Evolutionary conservation across 2,797 vertebrate genomes (phyloP).

Genomic region (Cirrhinus molitorella): DNA sequence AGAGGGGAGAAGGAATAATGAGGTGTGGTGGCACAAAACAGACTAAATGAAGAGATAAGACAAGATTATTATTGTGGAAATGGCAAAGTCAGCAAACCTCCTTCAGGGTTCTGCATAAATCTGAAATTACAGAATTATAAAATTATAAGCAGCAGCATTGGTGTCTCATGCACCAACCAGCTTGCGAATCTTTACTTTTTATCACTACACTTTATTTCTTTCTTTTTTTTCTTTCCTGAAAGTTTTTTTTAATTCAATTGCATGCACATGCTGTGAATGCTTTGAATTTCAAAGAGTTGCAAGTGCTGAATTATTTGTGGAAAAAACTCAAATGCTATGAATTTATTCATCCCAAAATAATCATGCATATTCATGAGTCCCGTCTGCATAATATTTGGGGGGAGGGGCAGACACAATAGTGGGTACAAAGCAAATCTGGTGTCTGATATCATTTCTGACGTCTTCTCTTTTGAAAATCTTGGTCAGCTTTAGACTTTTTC

Average conservation of each 20-base stretch:
- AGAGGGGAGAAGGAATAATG: slow-evolving; percentile 60
- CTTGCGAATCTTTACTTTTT: slow-evolving; percentile 32
- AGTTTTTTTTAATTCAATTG: slow-evolving; percentile 22
- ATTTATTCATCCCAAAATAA: slow-evolving; percentile 57
- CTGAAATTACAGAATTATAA: slow-evolving; percentile 35
- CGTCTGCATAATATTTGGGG: slow-evolving; percentile 43
- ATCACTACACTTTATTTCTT: slow-evolving; percentile 3
- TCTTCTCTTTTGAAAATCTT: slow-evolving; percentile 7
- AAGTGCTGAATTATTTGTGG: slow-evolving; percentile 49
- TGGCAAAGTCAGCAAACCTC: slow-evolving; percentile 37
- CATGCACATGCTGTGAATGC: slow-evolving; percentile 29
- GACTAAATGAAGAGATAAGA: slow-evolving; percentile 57
- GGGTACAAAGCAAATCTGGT: slow-evolving; percentile 51
- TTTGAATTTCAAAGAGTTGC: slow-evolving; percentile 51
- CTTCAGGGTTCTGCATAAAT: slow-evolving; percentile 33
- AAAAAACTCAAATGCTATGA: slow-evolving; percentile 39
- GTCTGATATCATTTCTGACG: slow-evolving; percentile 27
- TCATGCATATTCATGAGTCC: slow-evolving; percentile 61
- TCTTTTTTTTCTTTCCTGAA: not conserved
- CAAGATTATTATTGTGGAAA: slow-evolving; percentile 55
- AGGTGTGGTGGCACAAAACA: slow-evolving; percentile 39
- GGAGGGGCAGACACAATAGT: slow-evolving; percentile 50
- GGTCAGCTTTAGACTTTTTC: not conserved
- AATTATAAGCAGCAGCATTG: not conserved
- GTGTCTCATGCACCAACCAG: slow-evolving; percentile 10